Conservation (phyloP, 2,113 vertebrate genomes). For the Bos indicus region DNA sequence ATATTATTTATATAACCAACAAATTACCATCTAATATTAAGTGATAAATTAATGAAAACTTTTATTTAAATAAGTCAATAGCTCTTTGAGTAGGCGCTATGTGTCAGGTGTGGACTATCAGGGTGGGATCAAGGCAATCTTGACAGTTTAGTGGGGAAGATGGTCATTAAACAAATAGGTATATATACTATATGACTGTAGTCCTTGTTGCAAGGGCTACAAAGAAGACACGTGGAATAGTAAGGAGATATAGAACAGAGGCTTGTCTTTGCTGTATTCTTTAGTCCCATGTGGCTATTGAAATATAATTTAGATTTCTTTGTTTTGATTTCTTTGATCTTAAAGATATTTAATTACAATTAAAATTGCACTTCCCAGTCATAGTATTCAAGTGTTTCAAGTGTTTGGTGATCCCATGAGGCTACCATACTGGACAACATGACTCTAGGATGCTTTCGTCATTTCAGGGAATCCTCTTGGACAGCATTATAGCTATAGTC, state of each 20-base stretch:
- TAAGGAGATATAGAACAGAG: background rate
- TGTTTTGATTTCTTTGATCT: background rate
- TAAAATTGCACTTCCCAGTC: background rate
- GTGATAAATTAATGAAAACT: background rate
- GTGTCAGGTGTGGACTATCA: background rate
- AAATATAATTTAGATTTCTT: background rate
- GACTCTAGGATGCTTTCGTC: background rate
- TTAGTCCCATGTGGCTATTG: background rate
- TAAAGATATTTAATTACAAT: background rate
- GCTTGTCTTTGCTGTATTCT: background rate
- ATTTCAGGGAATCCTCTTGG: background rate
- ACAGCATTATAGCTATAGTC: fast-evolving
- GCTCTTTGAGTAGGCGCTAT: background rate
- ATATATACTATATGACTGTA: background rate
- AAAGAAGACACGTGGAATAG: background rate
- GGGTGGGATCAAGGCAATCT: background rate
- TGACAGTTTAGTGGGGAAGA: background rate
- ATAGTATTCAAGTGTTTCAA: background rate
- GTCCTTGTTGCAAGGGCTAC: background rate
- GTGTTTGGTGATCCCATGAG: background rate
- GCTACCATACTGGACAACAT: too few relatives aligned
- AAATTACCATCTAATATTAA: background rate
- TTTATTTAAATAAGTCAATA: background rate
- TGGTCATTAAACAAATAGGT: background rate
- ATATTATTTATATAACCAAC: background rate